Evolutionary conservation across 2,888 invertebrate genomes (phyloP).

Genomic region (Sesia bembeciformis): DNA sequence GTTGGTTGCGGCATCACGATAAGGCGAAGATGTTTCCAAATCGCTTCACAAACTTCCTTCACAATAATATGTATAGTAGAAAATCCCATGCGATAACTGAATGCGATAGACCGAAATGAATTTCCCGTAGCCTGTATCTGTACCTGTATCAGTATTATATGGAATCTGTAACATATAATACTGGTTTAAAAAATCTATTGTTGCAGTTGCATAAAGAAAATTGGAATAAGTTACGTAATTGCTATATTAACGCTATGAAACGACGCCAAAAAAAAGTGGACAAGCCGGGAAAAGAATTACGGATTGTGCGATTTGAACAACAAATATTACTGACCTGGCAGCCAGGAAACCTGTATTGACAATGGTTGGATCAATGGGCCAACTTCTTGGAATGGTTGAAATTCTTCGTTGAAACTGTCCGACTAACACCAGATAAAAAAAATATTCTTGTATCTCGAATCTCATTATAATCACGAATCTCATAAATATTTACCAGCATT

Average conservation of each 20-base stretch:
- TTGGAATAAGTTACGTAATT: conserved; percentile 2
- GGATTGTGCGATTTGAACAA: background rate
- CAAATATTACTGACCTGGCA: background rate
- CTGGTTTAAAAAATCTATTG: background rate
- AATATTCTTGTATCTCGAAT: no score
- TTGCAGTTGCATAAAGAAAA: conserved; percentile 1
- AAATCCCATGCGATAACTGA: conserved; percentile 10
- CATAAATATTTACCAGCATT: no score
- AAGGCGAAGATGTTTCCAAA: conserved; percentile 10
- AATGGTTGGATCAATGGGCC: no score
- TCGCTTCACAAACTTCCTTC: conserved; percentile 10
- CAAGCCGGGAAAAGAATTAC: background rate
- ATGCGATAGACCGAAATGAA: conserved; percentile 7
- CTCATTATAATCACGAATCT: no score
- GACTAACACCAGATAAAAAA: no score
- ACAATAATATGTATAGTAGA: conserved; percentile 8
- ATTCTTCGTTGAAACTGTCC: no score
- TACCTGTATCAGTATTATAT: no score
- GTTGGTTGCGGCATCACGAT: conserved; percentile 9
- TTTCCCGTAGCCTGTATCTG: background rate
- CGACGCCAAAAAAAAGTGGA: background rate
- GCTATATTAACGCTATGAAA: background rate
- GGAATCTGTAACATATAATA: background rate
- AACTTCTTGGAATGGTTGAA: no score
- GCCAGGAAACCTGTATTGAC: no score